phyloP scores from a whole-genome alignment of 2,113 vertebrate genomes.

The Xiphophorus couchianus region DNA sequence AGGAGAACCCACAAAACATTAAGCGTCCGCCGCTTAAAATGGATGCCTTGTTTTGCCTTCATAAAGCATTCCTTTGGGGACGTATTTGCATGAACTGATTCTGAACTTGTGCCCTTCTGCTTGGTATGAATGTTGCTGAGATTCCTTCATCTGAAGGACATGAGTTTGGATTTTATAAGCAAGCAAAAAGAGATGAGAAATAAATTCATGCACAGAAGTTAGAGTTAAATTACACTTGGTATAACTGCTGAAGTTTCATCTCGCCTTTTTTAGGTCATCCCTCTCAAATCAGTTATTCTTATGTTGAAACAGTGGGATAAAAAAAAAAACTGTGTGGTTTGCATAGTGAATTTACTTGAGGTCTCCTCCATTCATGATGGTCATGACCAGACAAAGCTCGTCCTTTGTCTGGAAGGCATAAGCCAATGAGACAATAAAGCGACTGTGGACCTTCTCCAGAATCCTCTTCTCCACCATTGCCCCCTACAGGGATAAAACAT shows the following conservation, averaged over 20 bases:
- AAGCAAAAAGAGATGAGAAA: not conserved
- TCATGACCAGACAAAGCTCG: constrained; percentile 93
- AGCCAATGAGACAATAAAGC: constrained; percentile 88
- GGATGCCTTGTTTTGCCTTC: not conserved
- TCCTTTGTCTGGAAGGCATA: constrained; percentile 90
- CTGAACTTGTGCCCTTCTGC: not conserved
- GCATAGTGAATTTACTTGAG: constrained; percentile 79
- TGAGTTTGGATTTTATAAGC: not conserved
- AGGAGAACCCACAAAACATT: not conserved
- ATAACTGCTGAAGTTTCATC: not conserved
- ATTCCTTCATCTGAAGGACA: not conserved
- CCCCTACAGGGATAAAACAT: constrained; percentile 72
- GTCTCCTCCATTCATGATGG: constrained; percentile 93
- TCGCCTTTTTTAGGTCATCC: not conserved
- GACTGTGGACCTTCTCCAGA: constrained; percentile 87
- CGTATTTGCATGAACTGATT: not conserved
- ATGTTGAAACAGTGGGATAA: not conserved
- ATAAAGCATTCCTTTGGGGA: not conserved
- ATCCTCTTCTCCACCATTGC: constrained; percentile 91
- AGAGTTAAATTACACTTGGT: constrained; percentile 4
- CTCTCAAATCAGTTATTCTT: not conserved
- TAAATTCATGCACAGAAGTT: not conserved
- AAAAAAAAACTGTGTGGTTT: not conserved
- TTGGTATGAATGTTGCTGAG: not conserved
- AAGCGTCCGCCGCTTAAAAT: not conserved